Conservation (phyloP, 2,113 vertebrate genomes). For the Daboia siamensis region DNA sequence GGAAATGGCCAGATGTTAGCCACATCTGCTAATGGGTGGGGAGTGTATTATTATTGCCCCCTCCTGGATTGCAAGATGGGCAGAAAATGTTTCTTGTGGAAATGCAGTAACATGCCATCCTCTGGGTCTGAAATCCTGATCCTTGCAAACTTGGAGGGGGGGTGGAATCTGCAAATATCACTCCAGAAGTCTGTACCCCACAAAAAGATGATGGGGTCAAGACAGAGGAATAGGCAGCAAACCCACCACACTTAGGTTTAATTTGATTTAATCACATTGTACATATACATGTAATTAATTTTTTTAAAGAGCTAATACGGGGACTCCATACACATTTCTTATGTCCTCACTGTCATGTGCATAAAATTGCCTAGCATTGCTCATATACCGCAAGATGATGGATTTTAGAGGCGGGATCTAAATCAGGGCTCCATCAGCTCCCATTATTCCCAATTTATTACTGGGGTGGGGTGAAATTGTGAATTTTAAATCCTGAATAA, state of each 20-base stretch:
- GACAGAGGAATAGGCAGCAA: not conserved
- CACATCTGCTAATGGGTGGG: not conserved
- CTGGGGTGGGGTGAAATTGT: not conserved
- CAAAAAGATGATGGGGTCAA: not conserved
- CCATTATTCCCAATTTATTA: not conserved
- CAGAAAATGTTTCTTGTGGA: not conserved
- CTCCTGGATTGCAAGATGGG: not conserved
- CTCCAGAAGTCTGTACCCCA: not conserved
- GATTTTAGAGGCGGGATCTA: not conserved
- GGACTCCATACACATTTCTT: no score
- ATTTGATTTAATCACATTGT: not conserved
- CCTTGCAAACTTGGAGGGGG: not conserved
- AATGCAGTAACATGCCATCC: not conserved
- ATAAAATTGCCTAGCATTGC: not conserved
- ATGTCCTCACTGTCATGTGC: not conserved
- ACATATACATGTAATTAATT: not conserved
- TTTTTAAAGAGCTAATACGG: no score
- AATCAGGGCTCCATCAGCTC: not conserved
- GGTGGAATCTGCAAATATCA: not conserved
- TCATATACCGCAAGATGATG: not conserved
- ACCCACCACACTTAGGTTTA: not conserved
- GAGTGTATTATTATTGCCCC: not conserved
- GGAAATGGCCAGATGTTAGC: not conserved
- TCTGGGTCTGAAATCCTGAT: not conserved
- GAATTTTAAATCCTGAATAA: not conserved